These are phyloP conservation scores for Lerema accius DNA, from an alignment of 1,140 invertebrate genomes.

Conservation along the genomic window DNA sequence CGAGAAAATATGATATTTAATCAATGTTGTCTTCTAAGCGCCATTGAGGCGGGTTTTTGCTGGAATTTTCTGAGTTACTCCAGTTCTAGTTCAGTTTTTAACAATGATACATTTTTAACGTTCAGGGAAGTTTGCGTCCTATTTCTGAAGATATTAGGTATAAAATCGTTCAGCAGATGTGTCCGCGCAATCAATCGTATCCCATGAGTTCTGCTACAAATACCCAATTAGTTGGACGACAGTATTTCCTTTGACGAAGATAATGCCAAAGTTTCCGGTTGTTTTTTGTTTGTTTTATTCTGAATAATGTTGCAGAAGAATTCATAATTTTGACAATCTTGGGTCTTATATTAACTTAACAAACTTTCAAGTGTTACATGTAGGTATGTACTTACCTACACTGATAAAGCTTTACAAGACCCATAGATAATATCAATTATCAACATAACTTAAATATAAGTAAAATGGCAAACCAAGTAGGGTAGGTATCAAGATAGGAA, in stretches of 20 bases:
- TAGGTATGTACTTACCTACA: no score
- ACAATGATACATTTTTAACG: conserved; percentile 18
- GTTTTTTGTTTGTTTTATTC: conserved; percentile 37
- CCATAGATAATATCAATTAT: no score
- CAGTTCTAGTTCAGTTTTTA: conserved; percentile 22
- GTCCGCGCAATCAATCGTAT: conserved; percentile 8
- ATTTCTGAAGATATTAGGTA: conserved; percentile 5
- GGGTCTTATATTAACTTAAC: no score
- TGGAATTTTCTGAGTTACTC: conserved; percentile 38
- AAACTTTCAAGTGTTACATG: no score
- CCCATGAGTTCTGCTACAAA: conserved; percentile 37
- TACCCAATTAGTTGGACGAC: conserved; percentile 53
- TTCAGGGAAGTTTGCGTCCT: conserved; percentile 11
- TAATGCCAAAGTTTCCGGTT: conserved; percentile 32
- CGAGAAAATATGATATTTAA: conserved; percentile 44
- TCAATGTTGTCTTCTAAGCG: conserved; percentile 34
- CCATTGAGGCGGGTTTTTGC: conserved; percentile 32
- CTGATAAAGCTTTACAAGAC: no score
- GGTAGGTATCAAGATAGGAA: no score
- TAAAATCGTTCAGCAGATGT: conserved; percentile 7
- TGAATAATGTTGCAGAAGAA: conserved; percentile 1
- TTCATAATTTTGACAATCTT: background rate
- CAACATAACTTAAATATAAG: no score
- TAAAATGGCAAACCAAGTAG: no score
- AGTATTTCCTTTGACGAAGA: conserved; percentile 49